Base-by-base conservation (phyloP, 2,888 invertebrate species). In the Cylindroiulus punctatus region DNA sequence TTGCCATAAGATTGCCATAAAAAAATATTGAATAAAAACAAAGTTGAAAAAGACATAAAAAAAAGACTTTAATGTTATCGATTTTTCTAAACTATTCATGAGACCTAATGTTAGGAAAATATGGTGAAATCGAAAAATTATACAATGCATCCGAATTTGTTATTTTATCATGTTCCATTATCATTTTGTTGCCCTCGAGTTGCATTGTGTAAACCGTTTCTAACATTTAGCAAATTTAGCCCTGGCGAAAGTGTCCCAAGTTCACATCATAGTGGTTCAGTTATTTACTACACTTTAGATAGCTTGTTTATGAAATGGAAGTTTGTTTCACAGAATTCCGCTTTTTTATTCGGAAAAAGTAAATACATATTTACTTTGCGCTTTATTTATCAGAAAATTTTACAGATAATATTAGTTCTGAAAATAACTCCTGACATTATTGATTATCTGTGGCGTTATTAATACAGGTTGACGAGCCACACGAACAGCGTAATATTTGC, bases 391-490 rank as follows among this genome's bases (percentile, higher is more conserved):
- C 57, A 22, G 57, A 10, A 65, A 22, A 26, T 65, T 10, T 19
- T 65, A 7, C 57, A 8, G 57, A 65, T 65, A 65, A 5, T 65
- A 65, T 65, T 65, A 22, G 22, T 65, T 22, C 22, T 10, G 22
- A 22, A 65, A 65, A 65, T 65, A 65, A 65, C 22, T 65, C 57
- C 57, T 65, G 57, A 22, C n/a, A n/a, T 65, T 65, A 65, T 65
- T 65, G 57, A 22, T 65, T 22, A 65, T 65, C 22, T 65, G 22
- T 65, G 12, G 19, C 26, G 57, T 65, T 65, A 65, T 65, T 65
- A 65, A 10, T 22, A 65, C 57, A 65, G 57, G 19, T 65, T 65
- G 57, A 22, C 57, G 57, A 1, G 57, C 4, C 19, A 8, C 57
- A 65, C 19, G 19, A 26, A 8, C 10, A 26, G 22, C 57, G 22